These are phyloP conservation scores for Rhinopithecus roxellana DNA, from an alignment of 2,113 vertebrate genomes.

Conservation along the genomic window DNA sequence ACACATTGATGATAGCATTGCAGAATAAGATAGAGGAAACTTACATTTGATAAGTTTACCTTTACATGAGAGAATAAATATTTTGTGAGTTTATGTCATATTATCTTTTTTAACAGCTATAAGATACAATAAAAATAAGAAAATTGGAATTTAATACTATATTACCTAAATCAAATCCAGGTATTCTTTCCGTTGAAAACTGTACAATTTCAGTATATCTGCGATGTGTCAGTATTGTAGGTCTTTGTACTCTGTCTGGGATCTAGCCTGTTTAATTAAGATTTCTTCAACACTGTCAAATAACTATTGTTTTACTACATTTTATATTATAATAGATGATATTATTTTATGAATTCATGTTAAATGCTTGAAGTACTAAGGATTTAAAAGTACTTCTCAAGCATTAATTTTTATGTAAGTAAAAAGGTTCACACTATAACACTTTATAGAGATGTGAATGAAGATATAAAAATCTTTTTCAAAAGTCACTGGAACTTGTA, in stretches of 20 bases:
- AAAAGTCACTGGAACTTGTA: background rate
- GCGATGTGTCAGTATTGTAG: background rate
- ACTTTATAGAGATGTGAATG: background rate
- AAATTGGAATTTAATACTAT: background rate
- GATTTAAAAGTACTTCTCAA: slow-evolving; percentile 35
- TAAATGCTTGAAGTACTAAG: background rate
- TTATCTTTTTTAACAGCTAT: background rate
- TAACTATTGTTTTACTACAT: background rate
- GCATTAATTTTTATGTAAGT: slow-evolving; percentile 42
- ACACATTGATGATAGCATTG: background rate
- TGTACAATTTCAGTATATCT: background rate
- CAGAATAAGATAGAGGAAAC: background rate
- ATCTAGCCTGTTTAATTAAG: background rate
- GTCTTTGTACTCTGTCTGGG: background rate
- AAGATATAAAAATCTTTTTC: slow-evolving; percentile 39
- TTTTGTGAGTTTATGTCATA: background rate
- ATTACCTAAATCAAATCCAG: background rate
- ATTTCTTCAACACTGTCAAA: background rate
- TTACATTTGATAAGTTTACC: background rate
- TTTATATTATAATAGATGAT: background rate
- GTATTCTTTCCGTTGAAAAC: background rate
- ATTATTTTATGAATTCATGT: background rate
- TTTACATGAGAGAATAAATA: background rate
- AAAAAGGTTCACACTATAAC: background rate
- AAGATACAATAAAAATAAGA: background rate